Conservation (phyloP, 2,113 vertebrate genomes). For the Daboia siamensis region DNA sequence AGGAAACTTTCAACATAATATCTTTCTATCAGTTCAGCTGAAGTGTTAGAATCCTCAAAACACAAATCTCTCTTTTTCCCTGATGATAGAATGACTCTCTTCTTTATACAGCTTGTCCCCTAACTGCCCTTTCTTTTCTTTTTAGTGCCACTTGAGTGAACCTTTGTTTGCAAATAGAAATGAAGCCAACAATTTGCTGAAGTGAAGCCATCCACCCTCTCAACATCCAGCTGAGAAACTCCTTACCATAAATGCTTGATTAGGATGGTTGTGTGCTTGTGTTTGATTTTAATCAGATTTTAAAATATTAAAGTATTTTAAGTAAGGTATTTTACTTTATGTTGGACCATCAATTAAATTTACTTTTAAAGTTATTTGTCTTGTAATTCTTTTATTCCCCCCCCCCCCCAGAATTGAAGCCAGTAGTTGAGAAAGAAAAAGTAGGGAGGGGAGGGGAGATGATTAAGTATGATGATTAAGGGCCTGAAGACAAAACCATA, state of each 20-base stretch:
- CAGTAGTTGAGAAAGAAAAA: not conserved
- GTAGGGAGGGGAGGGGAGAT: not conserved
- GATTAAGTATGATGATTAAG: too few species aligned
- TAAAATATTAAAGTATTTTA: not conserved
- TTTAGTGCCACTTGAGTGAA: conserved; percentile 71
- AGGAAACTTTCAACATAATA: not conserved
- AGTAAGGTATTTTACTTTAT: not conserved
- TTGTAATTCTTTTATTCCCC: not conserved
- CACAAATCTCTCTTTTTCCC: conserved; percentile 33
- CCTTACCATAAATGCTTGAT: not conserved
- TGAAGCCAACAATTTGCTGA: conserved; percentile 66
- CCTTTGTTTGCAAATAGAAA: conserved; percentile 69
- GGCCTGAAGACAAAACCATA: too few species aligned
- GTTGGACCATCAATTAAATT: not conserved
- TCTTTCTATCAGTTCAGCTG: conserved; percentile 11
- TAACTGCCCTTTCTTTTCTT: conserved; percentile 66
- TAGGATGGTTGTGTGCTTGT: not conserved
- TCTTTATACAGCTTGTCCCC: conserved; percentile 70
- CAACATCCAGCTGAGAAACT: not conserved
- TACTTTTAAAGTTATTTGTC: not conserved
- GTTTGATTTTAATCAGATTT: not conserved
- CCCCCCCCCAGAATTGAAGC: not conserved
- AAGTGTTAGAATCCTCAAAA: conserved; percentile 33
- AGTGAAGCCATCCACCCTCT: conserved; percentile 56
- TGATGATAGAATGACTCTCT: conserved; percentile 43